Evolutionary conservation across 1,140 invertebrate species (phyloP).

Genomic region (Gyrodactylus salaris): DNA sequence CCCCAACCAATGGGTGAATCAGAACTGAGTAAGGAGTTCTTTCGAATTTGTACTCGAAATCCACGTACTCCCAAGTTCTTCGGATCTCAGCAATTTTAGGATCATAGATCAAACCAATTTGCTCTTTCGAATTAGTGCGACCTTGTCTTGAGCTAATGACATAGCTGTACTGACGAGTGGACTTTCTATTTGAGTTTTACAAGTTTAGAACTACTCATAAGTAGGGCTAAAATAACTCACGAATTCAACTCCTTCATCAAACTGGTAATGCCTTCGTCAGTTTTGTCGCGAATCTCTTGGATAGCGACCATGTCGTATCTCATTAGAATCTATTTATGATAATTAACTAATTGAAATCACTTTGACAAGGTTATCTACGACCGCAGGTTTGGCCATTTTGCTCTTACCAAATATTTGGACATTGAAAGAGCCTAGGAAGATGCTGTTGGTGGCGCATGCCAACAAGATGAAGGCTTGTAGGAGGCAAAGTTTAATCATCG

Average conservation of each 20-base stretch:
- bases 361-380: slow-evolving; percentile 10
- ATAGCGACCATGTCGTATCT: not conserved
- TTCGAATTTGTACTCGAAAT: too few species aligned
- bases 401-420: slow-evolving; percentile 12
- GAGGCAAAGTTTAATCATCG: too few species aligned
- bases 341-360: not conserved
- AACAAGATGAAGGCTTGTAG: too few species aligned
- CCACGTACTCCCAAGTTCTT: too few species aligned
- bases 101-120: not conserved
- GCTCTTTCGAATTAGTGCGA: not conserved
- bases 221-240: not conserved
- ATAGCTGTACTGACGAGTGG: not conserved
- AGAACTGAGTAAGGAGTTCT: too few species aligned
- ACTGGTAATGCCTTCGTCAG: not conserved
- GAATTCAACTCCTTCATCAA: not conserved
- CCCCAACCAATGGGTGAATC: too few species aligned
- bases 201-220: too few species aligned
- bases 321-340: not conserved
- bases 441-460: too few species aligned
- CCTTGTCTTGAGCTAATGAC: not conserved
- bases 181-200: not conserved
- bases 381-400: slow-evolving; percentile 10
- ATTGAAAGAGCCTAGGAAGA: slow-evolving; percentile 13
- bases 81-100: too few species aligned
- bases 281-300: not conserved